Evolutionary conservation across 64 coral and sea anemone species (phyloP).

Genomic region (Exaiptasia diaphana): DNA sequence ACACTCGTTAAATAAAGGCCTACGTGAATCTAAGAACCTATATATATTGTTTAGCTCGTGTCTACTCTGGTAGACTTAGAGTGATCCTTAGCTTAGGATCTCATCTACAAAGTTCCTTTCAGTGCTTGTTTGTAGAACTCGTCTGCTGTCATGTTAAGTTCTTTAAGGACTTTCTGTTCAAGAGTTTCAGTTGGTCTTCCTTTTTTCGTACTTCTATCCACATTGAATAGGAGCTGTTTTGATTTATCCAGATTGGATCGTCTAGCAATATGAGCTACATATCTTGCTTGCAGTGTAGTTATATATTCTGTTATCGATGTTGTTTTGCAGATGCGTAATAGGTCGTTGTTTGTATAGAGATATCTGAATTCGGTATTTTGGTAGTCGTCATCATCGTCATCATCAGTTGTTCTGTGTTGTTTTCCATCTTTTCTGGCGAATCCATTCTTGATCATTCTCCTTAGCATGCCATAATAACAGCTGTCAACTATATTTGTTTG

Average conservation of each 20-base stretch:
- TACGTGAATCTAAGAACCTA: no score
- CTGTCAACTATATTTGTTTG: background rate
- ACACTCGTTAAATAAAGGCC: no score
- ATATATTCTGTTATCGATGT: background rate
- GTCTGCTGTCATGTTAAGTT: no score
- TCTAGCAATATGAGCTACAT: background rate
- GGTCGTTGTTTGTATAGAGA: background rate
- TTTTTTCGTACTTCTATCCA: background rate
- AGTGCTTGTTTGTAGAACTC: no score
- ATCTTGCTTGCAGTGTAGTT: background rate
- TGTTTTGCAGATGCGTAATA: slow-evolving; percentile 4
- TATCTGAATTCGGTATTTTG: background rate
- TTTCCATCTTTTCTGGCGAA: background rate
- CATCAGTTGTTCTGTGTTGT: background rate
- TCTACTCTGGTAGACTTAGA: no score
- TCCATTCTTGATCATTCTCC: background rate
- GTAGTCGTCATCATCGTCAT: background rate
- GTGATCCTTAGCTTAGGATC: no score
- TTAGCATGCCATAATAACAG: background rate
- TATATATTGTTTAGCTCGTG: no score
- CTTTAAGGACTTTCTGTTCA: slow-evolving; percentile 1
- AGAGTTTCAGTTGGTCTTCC: background rate
- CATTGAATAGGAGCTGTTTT: background rate
- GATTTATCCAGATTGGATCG: background rate
- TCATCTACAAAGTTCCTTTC: no score